Percentiles rank a stretch among this genome's conserved stretches.
Evolutionary conservation across 1,140 invertebrate species (phyloP).

Genomic region (Lamellibrachia luymesi): DNA sequence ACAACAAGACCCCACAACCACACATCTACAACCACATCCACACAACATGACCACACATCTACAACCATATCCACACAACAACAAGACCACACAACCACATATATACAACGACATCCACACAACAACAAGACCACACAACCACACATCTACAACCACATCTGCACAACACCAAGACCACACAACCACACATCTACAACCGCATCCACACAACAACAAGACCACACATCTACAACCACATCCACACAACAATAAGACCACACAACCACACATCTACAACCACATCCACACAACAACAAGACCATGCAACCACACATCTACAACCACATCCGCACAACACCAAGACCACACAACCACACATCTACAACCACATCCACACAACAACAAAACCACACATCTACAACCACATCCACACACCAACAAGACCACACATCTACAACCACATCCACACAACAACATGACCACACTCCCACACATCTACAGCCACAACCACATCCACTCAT

Average conservation of each 20-base stretch:
- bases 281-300: no score
- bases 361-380: not conserved
- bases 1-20: no score
- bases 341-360: not conserved
- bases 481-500: not conserved
- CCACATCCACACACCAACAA: not conserved
- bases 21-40: no score
- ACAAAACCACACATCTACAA: not conserved
- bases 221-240: not conserved
- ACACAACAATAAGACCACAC: not conserved
- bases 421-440: not conserved
- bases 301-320: no score
- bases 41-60: no score
- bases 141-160: not conserved
- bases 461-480: not conserved
- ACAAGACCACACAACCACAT: no score
- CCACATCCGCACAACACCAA: no score
- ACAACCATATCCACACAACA: no score
- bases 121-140: not conserved
- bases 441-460: not conserved
- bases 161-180: not conserved
- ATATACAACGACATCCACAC: no score
- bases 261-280: not conserved
- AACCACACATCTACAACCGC: not conserved
- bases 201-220: not conserved